Base-by-base conservation (phyloP, 2,797 vertebrate genomes). In the Melanotaenia parkinsoni region DNA sequence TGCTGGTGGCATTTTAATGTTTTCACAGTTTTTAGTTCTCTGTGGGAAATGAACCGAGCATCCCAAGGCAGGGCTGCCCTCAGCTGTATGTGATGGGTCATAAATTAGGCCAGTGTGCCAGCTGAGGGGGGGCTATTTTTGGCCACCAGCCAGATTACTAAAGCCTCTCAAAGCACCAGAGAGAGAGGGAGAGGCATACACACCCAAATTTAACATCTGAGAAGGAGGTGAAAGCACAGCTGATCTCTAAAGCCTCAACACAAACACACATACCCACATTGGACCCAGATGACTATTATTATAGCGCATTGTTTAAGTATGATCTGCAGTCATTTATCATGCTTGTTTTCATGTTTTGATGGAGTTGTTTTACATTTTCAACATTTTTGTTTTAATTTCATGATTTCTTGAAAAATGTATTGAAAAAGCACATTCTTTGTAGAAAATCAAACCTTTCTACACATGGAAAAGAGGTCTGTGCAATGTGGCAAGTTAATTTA, bases 31-130 rank as follows among this genome's bases (percentile, higher is more conserved):
- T 58, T 69, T 63, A 54, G 43, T 66, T 53, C 72, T 67, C 72
- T 67, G 71, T 79, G 82, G 84, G 82, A 87, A 85, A 67, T 20
- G 73, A 80, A 60, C 63, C 62, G 37, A 35, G 60, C 14, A 65
- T 58, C 84, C 67, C 32, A 2, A 76, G 70, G 72, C 75, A 63
- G 78, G 65, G 60, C 69, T 67, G 82, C 82, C 89, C 82, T 83
- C 67, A 26, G 28, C 82, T 87, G 66, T 72, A 71, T 83, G 81
- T 61, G 66, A 83, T 45, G 84, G 79, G 80, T 84, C 63, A 28
- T 89, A 92, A 92, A 92, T 86, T 91, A 85, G 87, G 84, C 84
- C 86, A 87, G 76, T 89, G 85, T 88, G 89, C 89, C 89, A 92
- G 90, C 88, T 93, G 91, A 82, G 85, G 38, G 38, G 26, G 83